phyloP scores from a whole-genome alignment of 2,113 vertebrate genomes.

The Platycercus adscitus region DNA sequence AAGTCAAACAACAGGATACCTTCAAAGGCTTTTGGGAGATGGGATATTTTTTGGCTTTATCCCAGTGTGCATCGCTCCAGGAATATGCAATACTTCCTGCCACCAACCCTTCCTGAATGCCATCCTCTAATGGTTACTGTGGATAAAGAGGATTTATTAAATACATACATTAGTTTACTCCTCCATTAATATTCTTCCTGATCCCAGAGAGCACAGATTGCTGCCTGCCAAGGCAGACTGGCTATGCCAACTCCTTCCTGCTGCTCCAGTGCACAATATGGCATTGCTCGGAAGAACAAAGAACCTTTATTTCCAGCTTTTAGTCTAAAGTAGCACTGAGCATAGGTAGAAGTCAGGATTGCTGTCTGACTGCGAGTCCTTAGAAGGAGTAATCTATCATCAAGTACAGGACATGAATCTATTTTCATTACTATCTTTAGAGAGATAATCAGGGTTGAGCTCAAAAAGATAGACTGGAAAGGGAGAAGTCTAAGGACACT shows the following conservation, averaged over 20 bases:
- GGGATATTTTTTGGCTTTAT: background rate
- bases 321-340: background rate
- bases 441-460: background rate
- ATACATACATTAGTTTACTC: background rate
- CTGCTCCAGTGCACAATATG: background rate
- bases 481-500: background rate
- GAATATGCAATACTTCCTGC: background rate
- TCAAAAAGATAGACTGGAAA: background rate
- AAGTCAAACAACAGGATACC: background rate
- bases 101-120: background rate
- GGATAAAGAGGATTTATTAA: background rate
- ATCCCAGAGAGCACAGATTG: background rate
- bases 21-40: background rate
- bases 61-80: background rate
- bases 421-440: background rate
- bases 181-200: background rate
- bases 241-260: background rate
- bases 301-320: background rate
- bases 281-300: background rate
- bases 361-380: background rate
- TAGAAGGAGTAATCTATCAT: background rate
- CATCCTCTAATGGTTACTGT: background rate
- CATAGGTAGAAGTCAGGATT: background rate
- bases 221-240: background rate
- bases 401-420: background rate